Evolutionary conservation across 2,888 invertebrate genomes (phyloP), one percentile per base, ranked within the genome.

Genomic region (Tetropium fuscum): DNA sequence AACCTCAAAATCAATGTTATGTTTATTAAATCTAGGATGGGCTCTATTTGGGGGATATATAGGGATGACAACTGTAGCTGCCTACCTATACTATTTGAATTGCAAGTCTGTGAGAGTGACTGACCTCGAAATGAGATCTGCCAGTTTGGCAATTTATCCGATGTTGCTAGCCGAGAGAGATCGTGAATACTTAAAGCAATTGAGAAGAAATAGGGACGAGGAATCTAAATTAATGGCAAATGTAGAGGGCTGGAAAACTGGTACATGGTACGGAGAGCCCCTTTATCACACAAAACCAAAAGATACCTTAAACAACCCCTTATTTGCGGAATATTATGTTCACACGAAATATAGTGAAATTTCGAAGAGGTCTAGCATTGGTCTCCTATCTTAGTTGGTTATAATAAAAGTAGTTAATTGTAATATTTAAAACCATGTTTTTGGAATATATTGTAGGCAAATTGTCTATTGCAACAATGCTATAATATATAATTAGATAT

Each of bases 191-290:
- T 78, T 97, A 77, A 94, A 91, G 74, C 93, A 95, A 73, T 73
- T 93, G 27, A 86, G 91, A 49, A 85, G 85, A 57, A 93, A 94
- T 80, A 87, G 95, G 10, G 94, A 95, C 10, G 91, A 91, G 65
- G 97, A 97, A 81, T 85, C 85, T 1, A 88, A 92, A 54, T 83
- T 97, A 22, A 98, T 98, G 97, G 88, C 89, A 66, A 88, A 96
- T 80, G 93, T 95, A 8, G 91, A 92, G 57, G 92, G 92, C 68
- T 97, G 97, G 97, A 89, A 92, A 84, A 90, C 91, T 3, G 98
- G 97, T 41, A 97, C 93, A 1, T 92, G 88, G 81, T 94, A 90
- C 69, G 95, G 95, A 3, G 91, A 94, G 78, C 91, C 90, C 16
- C 82, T 97, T 7, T 97, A 86, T 84, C 88, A 90, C 73, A 90